phyloP scores from a whole-genome alignment of 2,888 invertebrate genomes.

The Candidula unifasciata region DNA sequence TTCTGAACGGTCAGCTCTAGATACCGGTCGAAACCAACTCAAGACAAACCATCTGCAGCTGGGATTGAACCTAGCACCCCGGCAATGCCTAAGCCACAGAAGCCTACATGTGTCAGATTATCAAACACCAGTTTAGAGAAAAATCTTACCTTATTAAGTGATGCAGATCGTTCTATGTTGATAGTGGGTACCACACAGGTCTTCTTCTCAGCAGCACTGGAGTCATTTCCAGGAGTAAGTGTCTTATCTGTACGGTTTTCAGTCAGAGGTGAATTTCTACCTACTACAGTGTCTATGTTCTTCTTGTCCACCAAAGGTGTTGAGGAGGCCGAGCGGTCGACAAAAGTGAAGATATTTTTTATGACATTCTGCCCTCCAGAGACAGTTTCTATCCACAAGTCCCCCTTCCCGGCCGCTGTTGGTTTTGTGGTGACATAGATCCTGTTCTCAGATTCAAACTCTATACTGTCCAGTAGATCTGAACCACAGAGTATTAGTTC shows the following conservation, averaged over 20 bases:
- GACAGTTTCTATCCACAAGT: slow-evolving; percentile 73
- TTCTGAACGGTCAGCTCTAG: too few relatives aligned
- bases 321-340: slow-evolving; percentile 56
- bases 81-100: too few relatives aligned
- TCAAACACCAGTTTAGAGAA: too few relatives aligned
- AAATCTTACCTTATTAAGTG: slow-evolving; percentile 39
- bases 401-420: slow-evolving; percentile 69
- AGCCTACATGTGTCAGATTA: too few relatives aligned
- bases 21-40: too few relatives aligned
- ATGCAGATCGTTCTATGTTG: slow-evolving; percentile 40
- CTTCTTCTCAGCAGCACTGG: background rate
- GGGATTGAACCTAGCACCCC: too few relatives aligned
- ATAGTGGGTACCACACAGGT: background rate
- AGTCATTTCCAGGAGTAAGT: slow-evolving; percentile 30
- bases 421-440: slow-evolving; percentile 72
- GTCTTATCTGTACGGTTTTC: slow-evolving; percentile 40
- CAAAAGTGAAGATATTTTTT: slow-evolving; percentile 67
- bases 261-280: slow-evolving; percentile 42
- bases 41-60: too few relatives aligned
- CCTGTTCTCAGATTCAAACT: slow-evolving; percentile 70
- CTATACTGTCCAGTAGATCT: slow-evolving; percentile 71
- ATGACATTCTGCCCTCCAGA: slow-evolving; percentile 72
- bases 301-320: slow-evolving; percentile 47
- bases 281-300: slow-evolving; percentile 38
- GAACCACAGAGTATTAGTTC: slow-evolving; percentile 73